These are phyloP conservation scores for Chaetophractus vellerosus DNA, from an alignment of 2,797 vertebrate species.

Conservation along the genomic window DNA sequence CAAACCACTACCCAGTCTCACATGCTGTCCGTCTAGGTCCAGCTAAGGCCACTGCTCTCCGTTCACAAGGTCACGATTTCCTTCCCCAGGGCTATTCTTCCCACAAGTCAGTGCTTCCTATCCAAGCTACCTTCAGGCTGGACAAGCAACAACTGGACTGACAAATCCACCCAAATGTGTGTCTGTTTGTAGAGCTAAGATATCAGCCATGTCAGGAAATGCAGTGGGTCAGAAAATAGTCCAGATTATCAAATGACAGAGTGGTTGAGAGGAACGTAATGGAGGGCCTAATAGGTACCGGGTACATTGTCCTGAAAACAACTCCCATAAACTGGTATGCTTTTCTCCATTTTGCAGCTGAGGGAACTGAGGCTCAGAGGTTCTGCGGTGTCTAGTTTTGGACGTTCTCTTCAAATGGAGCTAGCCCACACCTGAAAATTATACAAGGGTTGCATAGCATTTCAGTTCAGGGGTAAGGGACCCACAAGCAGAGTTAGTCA, in stretches of 20 bases:
- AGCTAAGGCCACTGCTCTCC: neutral
- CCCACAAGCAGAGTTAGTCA: neutral
- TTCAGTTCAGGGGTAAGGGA: neutral
- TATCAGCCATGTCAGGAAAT: neutral
- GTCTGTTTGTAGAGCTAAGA: neutral
- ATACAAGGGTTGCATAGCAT: neutral
- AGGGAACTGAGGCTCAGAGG: neutral
- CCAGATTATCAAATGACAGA: neutral
- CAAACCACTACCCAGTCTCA: neutral
- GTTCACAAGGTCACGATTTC: neutral
- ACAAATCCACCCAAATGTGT: neutral
- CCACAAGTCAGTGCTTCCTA: neutral
- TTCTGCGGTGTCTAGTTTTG: neutral
- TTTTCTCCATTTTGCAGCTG: neutral
- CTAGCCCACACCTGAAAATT: neutral
- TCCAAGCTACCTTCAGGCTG: neutral
- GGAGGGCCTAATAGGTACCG: neutral
- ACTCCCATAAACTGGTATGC: neutral
- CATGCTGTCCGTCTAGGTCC: neutral
- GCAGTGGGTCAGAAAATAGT: neutral
- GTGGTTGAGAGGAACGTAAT: neutral
- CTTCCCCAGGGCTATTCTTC: constrained; percentile 15
- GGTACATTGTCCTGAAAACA: neutral
- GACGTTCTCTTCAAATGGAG: neutral
- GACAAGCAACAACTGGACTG: neutral